phyloP scores from a whole-genome alignment of 2,113 vertebrate species.

The Serilophus lunatus region DNA sequence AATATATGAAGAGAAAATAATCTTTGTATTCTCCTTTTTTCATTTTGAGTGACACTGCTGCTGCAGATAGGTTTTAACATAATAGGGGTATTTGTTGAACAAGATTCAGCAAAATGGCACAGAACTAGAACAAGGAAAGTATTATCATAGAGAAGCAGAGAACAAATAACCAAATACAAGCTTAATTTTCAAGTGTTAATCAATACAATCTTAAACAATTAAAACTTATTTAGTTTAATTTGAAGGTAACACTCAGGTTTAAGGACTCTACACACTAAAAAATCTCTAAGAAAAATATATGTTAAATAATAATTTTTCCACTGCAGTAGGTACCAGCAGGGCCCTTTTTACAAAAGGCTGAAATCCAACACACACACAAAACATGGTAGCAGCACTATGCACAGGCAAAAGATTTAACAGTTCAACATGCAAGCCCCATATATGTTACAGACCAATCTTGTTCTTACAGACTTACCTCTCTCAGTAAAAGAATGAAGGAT shows the following conservation, averaged over 20 bases:
- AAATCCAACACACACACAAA: background rate
- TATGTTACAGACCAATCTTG: background rate
- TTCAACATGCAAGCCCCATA: background rate
- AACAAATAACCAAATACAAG: background rate
- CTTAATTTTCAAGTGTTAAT: background rate
- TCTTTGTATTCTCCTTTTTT: background rate
- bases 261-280: background rate
- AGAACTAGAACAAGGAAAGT: background rate
- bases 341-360: background rate
- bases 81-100: background rate
- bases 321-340: background rate
- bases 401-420: background rate
- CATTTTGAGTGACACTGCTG: background rate
- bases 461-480: conserved; percentile 80
- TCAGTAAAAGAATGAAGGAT: conserved; percentile 93
- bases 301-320: background rate
- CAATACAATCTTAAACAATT: background rate
- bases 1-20: background rate
- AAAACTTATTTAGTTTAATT: background rate
- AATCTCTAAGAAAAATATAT: background rate
- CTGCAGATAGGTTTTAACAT: background rate
- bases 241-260: background rate
- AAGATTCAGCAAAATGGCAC: background rate
- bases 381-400: background rate
- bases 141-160: background rate